Conservation (phyloP, 2,113 vertebrate species). For the Tapirus terrestris region DNA sequence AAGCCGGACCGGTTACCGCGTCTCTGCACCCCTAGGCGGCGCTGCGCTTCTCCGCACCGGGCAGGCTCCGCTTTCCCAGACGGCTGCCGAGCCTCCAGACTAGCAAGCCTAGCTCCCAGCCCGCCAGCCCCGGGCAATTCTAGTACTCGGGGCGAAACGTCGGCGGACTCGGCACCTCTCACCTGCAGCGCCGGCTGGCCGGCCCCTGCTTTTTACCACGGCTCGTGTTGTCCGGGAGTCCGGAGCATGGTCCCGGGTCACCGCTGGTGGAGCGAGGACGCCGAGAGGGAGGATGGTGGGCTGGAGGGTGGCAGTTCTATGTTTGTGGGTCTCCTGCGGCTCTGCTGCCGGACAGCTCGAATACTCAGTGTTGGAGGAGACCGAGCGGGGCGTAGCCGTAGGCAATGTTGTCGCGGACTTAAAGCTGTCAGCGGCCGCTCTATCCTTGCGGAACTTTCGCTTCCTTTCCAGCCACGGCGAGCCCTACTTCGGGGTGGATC, state of each 20-base stretch:
- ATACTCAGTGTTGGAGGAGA: slow-evolving; percentile 86
- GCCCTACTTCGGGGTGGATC: slow-evolving; percentile 86
- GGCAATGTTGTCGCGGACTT: slow-evolving; percentile 86
- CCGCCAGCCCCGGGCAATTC: not conserved
- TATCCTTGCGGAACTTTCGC: slow-evolving; percentile 86
- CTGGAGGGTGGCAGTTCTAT: slow-evolving; percentile 77
- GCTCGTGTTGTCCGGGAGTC: not conserved
- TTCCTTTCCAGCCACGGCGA: slow-evolving; percentile 84
- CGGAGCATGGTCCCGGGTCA: slow-evolving; percentile 56
- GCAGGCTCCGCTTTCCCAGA: slow-evolving; percentile 7
- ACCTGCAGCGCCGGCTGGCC: not conserved
- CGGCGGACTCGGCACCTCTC: not conserved
- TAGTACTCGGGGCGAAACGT: not conserved
- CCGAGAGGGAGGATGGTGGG: slow-evolving; percentile 81
- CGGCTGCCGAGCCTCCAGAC: not conserved
- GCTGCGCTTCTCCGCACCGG: slow-evolving; percentile 69
- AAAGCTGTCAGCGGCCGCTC: slow-evolving; percentile 80
- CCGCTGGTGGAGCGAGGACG: slow-evolving; percentile 77
- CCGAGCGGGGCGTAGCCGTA: slow-evolving; percentile 79
- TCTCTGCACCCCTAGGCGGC: slow-evolving; percentile 75
- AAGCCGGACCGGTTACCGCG: accelerated
- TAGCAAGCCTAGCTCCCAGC: not conserved
- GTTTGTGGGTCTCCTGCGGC: slow-evolving; percentile 80
- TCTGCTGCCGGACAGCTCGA: slow-evolving; percentile 76
- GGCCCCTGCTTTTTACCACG: not conserved